Evolutionary conservation across 2,888 invertebrate species (phyloP).

Genomic region (Omphaloscelis lunosa): DNA sequence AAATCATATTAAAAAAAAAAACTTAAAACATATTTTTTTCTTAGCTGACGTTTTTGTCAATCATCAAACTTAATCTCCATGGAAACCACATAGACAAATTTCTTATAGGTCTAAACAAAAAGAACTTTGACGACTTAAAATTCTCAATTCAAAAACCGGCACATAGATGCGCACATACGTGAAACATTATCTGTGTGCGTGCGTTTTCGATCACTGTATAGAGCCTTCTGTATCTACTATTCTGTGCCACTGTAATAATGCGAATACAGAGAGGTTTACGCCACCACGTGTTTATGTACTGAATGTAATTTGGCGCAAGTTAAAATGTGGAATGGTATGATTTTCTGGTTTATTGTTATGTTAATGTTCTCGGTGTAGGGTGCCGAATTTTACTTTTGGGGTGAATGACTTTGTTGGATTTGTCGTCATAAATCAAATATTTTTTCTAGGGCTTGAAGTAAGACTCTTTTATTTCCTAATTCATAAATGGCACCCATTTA

Average conservation of each 20-base stretch:
- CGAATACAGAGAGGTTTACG: slow-evolving; percentile 72
- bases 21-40: no score
- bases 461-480: background rate
- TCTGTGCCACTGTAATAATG: slow-evolving; percentile 68
- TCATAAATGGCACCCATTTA: background rate
- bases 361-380: slow-evolving; percentile 29
- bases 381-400: slow-evolving; percentile 24
- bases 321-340: slow-evolving; percentile 66
- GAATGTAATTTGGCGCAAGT: slow-evolving; percentile 77
- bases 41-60: no score
- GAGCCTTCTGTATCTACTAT: slow-evolving; percentile 6
- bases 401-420: slow-evolving; percentile 11
- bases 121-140: background rate
- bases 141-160: background rate
- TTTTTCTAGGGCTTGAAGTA: slow-evolving; percentile 4
- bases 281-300: slow-evolving; percentile 77
- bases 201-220: background rate
- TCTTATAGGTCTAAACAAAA: no score
- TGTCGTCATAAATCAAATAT: background rate
- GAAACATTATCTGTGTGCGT: background rate
- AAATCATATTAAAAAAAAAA: no score
- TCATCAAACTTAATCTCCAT: no score
- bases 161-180: background rate
- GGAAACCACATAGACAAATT: no score
- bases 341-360: slow-evolving; percentile 61